Conservation (phyloP, 2,888 invertebrate species). For the Neria commutata region DNA sequence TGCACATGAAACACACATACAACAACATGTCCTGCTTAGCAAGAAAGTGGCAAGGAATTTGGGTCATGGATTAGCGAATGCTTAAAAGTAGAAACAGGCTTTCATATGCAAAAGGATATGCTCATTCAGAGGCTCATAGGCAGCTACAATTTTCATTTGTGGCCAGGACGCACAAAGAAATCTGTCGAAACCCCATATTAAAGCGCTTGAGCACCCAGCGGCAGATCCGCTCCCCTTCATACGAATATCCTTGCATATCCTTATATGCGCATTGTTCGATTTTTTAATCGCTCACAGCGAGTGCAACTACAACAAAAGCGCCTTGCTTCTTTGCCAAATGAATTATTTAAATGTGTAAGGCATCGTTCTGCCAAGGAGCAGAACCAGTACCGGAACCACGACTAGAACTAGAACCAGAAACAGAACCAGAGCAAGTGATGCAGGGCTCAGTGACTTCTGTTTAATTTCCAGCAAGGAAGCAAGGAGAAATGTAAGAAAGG, state of each 20-base stretch:
- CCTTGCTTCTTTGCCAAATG: slow-evolving; percentile 13
- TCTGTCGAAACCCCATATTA: too few relatives aligned
- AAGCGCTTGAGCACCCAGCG: too few relatives aligned
- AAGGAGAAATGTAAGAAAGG: not conserved
- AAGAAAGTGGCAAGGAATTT: too few relatives aligned
- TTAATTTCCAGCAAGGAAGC: slow-evolving; percentile 1
- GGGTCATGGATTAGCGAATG: too few relatives aligned
- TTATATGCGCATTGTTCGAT: slow-evolving; percentile 23
- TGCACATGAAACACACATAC: too few relatives aligned
- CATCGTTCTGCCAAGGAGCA: slow-evolving; percentile 7
- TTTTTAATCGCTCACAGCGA: slow-evolving; percentile 52
- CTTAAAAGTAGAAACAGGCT: not conserved
- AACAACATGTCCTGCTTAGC: too few relatives aligned
- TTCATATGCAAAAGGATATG: not conserved
- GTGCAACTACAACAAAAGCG: slow-evolving; percentile 22
- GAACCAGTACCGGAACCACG: slow-evolving; percentile 9
- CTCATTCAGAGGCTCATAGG: too few relatives aligned
- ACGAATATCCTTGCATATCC: not conserved
- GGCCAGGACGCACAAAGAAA: not conserved
- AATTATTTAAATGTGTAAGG: slow-evolving; percentile 26
- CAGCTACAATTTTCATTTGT: too few relatives aligned
- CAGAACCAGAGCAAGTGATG: not conserved
- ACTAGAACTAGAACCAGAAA: too few relatives aligned
- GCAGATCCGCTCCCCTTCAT: too few relatives aligned
- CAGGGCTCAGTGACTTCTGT: slow-evolving; percentile 18